These are phyloP conservation scores for Bergia sp. DNA, from an alignment of 92 coral and sea anemone species.

Conservation along the genomic window DNA sequence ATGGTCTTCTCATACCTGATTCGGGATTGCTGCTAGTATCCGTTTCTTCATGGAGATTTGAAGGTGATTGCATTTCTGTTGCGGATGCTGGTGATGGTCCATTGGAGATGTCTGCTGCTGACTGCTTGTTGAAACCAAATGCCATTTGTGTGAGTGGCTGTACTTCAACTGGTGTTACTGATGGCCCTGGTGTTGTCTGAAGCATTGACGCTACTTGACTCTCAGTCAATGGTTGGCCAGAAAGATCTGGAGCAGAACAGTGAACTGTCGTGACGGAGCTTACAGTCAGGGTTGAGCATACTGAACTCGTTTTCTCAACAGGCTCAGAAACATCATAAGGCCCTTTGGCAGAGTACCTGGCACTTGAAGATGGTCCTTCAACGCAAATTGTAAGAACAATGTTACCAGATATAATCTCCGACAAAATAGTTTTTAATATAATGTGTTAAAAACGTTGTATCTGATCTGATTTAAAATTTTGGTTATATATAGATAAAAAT, in stretches of 20 bases:
- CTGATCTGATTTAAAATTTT: too few species aligned
- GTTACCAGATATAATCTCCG: not conserved
- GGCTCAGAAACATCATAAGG: not conserved
- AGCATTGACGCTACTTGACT: conserved; percentile 38
- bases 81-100: not conserved
- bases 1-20: not conserved
- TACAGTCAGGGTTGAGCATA: not conserved
- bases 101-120: not conserved
- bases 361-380: not conserved
- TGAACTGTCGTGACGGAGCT: not conserved
- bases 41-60: not conserved
- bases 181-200: conserved; percentile 43
- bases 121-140: not conserved
- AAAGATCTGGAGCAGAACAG: conserved; percentile 4
- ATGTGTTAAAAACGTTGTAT: too few species aligned
- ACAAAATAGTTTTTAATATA: not conserved
- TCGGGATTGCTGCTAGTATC: not conserved
- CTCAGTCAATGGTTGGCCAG: conserved; percentile 33
- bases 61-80: not conserved
- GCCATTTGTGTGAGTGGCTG: not conserved
- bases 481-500: too few species aligned
- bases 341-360: not conserved
- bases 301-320: not conserved
- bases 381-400: not conserved
- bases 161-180: not conserved